Evolutionary conservation across 1,140 invertebrate genomes (phyloP), one percentile per base, ranked within the genome.

Genomic region (Eueides isabella): DNA sequence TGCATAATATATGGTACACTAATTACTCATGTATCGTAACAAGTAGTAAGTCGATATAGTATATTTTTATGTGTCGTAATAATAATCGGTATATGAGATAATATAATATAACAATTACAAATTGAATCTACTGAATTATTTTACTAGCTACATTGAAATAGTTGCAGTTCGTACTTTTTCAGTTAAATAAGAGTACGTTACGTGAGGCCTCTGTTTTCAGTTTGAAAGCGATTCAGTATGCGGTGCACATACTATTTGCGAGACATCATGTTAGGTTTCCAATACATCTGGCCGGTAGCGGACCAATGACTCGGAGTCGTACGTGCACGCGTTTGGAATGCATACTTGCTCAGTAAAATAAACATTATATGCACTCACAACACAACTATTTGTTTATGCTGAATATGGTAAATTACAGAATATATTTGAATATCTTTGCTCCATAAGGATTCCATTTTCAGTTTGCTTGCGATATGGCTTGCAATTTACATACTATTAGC

Each of bases 181-280:
- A 55, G 48, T 12, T 12, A 7, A 55, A 12, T 26, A 0, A 11
- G 9, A 55, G 48, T 19, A 19, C 48, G 19, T 19, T 55, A 55
- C 48, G 48, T 55, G 48, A 55, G 29, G 61, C 38, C 23, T 28
- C 7, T 64, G 71, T 78, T 79, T 63, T 55, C 61, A 74, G 77
- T 72, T 82, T 76, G 72, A 70, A 70, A 29, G 26, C 64, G 67
- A 71, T 82, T 89, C 79, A 68, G 86, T 85, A 89, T 88, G 83
- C 89, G 78, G 80, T 70, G 72, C 84, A 80, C 82, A 85, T 84
- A 79, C 80, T 89, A 91, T 91, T 91, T 91, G 86, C 84, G 82
- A 86, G 85, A 88, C 89, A 87, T 91, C 85, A 85, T 86, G 85
- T 91, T 89, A 89, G 89, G 83, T 88, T 91, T 89, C 87, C 86